A percentile compares a stretch with the other conserved stretches of the same genome.
Evolutionary conservation across 1,140 invertebrate species (phyloP).

Genomic region (Pemphigus obesinymphae): DNA sequence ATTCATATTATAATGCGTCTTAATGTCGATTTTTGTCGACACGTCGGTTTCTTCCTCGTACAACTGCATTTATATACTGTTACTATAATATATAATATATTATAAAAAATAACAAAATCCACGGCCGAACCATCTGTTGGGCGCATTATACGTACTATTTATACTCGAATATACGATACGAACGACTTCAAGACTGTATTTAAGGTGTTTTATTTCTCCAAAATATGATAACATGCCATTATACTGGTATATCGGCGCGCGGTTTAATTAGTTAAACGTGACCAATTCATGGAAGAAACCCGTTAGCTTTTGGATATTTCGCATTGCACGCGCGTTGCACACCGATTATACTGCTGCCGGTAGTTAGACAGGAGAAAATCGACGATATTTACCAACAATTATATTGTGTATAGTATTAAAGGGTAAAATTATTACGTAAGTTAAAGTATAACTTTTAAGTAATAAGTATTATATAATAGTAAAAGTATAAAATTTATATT

Average conservation of each 20-base stretch:
- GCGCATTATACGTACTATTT: too few relatives aligned
- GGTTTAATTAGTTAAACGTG: slow-evolving; percentile 4
- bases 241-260: background rate
- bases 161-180: too few relatives aligned
- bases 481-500: too few relatives aligned
- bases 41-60: background rate
- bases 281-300: background rate
- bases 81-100: background rate
- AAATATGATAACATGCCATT: too few relatives aligned
- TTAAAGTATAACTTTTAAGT: too few relatives aligned
- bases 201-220: too few relatives aligned
- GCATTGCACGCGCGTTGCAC: background rate
- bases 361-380: too few relatives aligned
- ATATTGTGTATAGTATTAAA: too few relatives aligned
- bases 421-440: too few relatives aligned
- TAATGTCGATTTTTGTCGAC: background rate
- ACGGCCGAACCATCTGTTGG: background rate
- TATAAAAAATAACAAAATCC: background rate
- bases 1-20: background rate
- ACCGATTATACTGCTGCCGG: background rate
- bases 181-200: too few relatives aligned
- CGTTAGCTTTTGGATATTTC: background rate
- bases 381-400: too few relatives aligned
- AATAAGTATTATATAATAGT: too few relatives aligned
- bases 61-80: background rate